Percentiles rank a stretch among this genome's conserved stretches.
Conservation (phyloP, 2,888 invertebrate species). For the Spodoptera picta region DNA sequence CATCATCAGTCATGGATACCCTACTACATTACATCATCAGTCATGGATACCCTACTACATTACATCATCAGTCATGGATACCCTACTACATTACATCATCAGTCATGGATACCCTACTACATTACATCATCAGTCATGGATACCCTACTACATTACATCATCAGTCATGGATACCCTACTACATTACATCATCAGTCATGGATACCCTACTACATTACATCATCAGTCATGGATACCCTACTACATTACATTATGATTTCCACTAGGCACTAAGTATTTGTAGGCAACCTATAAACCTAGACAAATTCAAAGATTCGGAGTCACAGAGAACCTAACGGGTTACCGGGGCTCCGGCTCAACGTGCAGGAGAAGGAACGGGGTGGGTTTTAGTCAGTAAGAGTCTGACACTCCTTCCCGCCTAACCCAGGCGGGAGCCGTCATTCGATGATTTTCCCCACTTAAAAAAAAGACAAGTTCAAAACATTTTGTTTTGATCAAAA, state of each 20-base stretch:
- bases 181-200: slow-evolving; percentile 3
- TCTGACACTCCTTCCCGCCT: no score
- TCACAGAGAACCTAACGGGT: no score
- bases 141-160: slow-evolving; percentile 9
- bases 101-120: slow-evolving; percentile 21
- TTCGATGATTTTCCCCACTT: no score
- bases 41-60: slow-evolving; percentile 22
- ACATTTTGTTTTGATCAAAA: no score
- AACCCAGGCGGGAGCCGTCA: no score
- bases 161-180: slow-evolving; percentile 20
- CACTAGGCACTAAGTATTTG: slow-evolving; percentile 1
- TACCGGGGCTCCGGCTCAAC: no score
- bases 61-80: slow-evolving; percentile 8
- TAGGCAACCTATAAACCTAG: neutral
- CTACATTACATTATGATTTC: slow-evolving; percentile 5
- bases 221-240: slow-evolving; percentile 21
- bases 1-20: slow-evolving; percentile 10
- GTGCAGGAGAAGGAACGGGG: no score
- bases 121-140: slow-evolving; percentile 7
- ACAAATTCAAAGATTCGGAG: neutral
- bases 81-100: slow-evolving; percentile 6
- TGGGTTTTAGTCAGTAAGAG: no score
- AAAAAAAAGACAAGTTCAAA: no score
- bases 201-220: slow-evolving; percentile 17
- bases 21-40: slow-evolving; percentile 4